Evolutionary conservation across 2,797 vertebrate species (phyloP).

Genomic region (Megalops cyprinoides): DNA sequence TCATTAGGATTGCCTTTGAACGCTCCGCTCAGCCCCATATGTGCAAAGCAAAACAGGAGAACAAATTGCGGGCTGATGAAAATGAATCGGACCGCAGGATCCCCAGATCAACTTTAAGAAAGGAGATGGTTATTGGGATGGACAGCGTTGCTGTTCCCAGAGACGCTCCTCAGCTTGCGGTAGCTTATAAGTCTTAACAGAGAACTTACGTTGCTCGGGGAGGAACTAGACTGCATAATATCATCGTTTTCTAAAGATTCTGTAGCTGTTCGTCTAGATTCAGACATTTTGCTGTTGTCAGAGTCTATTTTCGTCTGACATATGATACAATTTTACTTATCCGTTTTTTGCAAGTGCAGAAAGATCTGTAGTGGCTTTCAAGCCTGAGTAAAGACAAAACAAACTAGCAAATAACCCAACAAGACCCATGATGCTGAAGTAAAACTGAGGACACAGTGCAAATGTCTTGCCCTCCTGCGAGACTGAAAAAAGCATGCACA

Average conservation of each 20-base stretch:
- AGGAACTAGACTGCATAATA: not conserved
- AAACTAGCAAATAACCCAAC: not conserved
- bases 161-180: not conserved
- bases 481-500: not conserved
- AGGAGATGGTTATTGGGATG: not conserved
- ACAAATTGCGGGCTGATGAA: slow-evolving; percentile 25
- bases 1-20: slow-evolving; percentile 23
- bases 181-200: not conserved
- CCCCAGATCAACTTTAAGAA: not conserved
- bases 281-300: not conserved
- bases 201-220: not conserved
- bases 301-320: not conserved
- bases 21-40: not conserved
- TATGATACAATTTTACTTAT: not conserved
- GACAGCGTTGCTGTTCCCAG: slow-evolving; percentile 9
- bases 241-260: not conserved
- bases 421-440: not conserved
- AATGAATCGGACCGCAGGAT: slow-evolving; percentile 3
- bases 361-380: not conserved
- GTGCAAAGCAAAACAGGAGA: slow-evolving; percentile 15
- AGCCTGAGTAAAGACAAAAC: not conserved
- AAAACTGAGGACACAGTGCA: not conserved
- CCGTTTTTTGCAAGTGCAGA: not conserved
- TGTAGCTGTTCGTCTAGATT: not conserved
- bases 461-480: not conserved